Evolutionary conservation across 2,888 invertebrate species (phyloP), one percentile per base, ranked within the genome.

Genomic region (Apotomis capreana): DNA sequence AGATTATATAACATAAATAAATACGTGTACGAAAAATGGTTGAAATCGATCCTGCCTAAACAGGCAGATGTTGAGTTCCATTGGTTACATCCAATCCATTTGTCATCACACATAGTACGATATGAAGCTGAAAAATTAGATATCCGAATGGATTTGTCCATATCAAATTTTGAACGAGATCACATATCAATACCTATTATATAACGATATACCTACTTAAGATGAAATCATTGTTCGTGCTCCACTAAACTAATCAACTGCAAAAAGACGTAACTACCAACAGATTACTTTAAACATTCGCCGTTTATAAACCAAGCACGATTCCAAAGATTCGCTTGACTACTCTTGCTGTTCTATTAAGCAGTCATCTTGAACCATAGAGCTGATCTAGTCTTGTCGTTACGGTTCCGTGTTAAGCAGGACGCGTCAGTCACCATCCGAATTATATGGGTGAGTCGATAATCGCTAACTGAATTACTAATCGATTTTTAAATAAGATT

Each of bases 311-410:
- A 49, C 49, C 1, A 49, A 10, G 49, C 49, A 9, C 10, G 9
- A 9, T 10, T 3, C 72, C 51, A 59, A 64, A 73, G 69, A 69
- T 81, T 74, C 82, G 89, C 89, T 80, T 86, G 84, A 84, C 76
- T 80, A 84, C 74, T 74, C 83, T 87, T 86, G 87, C 85, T 88
- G 87, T 84, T 83, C 88, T 84, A 89, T 84, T 87, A 87, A 87
- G 81, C 86, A 84, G 79, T 79, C 80, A 80, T 80, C 79, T 83
- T 82, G 83, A 83, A 78, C 80, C 77, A 77, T 79, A 76, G 80
- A 78, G 75, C 75, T 76, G 81, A 80, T 79, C 71, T 72, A 63
- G 68, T 65, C 67, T 52, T 70, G 70, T 78, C 78, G 82, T 51
- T 57, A 67, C 57, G n/a, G 65, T 62, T 54, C 80, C 78, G 81